Base-by-base conservation (phyloP, 2,113 vertebrate genomes). In the Grammomys dolichurus region DNA sequence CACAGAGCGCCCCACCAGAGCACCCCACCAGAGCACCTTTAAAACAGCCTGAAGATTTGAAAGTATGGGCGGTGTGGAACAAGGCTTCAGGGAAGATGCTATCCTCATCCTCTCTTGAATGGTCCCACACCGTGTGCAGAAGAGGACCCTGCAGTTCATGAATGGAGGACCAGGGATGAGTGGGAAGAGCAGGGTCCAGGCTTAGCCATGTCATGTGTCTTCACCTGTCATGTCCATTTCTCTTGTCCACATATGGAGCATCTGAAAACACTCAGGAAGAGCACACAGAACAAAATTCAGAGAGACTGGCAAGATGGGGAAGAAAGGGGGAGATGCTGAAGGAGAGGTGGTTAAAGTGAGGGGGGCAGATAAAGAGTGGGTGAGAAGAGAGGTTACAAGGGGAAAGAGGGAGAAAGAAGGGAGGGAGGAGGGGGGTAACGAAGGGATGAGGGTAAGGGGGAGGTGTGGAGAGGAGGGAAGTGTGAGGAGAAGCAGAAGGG, bases 1-100 rank as follows among this genome's bases (percentile, higher is more conserved):
- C 40, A 17, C 9, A 14, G n/a, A 24, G 0, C 14, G 0, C 16
- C 7, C 5, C 28, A 12, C 14, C n/a, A 43, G 16, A 51, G 65
- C 65, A 51, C 72, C 2, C 5, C 28, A 12, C 14, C n/a, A 43
- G 16, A 51, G 65, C 65, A 51, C 72, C 2, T 4, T 1, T 3
- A 9, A 19, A 58, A 16, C 43, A 28, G 48, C 31, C 69, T 48
- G n/a, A 56, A 75, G 87, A 77, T 20, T 36, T 4, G 4, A 22
- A 22, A 60, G 36, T 7, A 54, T 4, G 43, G 58, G 36, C 10
- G 1, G 4, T 14, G 58, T 1, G 1, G 20, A 9, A 51, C 31
- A 46, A 80, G 84, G 73, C 48, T 60, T 6, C 20, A 56, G 33
- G 91, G 13, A 75, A 46, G 70, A 89, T 3, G n/a, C 7, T 54